Evolutionary conservation across 2,888 invertebrate species (phyloP), one percentile per base, ranked within the genome.

Genomic region (Dyspetes luteomarginatus): DNA sequence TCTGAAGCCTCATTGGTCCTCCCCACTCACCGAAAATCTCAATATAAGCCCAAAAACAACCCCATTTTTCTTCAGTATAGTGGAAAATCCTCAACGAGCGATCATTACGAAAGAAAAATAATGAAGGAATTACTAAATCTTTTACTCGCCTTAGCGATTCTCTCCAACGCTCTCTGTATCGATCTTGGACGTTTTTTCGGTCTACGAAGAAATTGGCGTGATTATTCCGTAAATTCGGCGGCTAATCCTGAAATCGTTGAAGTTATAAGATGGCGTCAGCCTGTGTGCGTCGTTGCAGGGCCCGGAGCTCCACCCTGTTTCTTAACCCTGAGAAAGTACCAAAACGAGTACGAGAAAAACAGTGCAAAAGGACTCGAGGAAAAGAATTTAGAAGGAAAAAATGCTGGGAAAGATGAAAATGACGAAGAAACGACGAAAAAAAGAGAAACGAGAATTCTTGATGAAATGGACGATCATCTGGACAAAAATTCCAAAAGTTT

Each of bases 191-290:
- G 74, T 30, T 30, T 84, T 4, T 48, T 85, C 22, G 84, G 83
- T 67, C 4, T 17, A 0, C 22, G 50, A 36, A 64, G 28, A 41
- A 45, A 15, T 43, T 72, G 48, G 60, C 50, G n/a, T 3, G 62
- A 64, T 7, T 24, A 75, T 9, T 9, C 60, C 0, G 9, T 45
- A 9, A 4, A 17, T 9, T 50, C 4, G n/a, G 15, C 74, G 1
- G 41, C 65, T 15, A 41, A 68, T 24, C 82, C 82, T 9, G 58
- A 78, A 56, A 48, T 82, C 3, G 26, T 87, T 0, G 86, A 87
- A 64, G 71, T 85, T 7, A 55, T 88, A 0, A 82, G 81, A 78
- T 87, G 87, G 86, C 87, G 85, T 56, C 87, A 87, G 52, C 78
- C 87, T 0, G 83, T 89, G 2, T 88, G 88, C 45, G 5, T 87